Conservation (phyloP, 1,140 invertebrate species). For the Caerostris extrusa region DNA sequence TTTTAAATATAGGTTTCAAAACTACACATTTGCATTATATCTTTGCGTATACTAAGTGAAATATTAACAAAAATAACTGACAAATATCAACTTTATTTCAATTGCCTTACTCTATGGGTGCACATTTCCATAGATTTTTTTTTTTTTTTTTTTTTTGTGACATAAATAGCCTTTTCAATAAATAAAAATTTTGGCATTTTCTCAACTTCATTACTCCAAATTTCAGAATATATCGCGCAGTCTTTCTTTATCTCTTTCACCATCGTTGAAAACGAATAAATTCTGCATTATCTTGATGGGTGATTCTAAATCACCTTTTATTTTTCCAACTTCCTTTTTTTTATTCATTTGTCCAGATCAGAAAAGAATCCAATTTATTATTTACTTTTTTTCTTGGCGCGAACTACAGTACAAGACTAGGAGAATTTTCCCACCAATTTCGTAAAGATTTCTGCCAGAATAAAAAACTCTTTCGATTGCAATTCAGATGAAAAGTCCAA, state of each 20-base stretch:
- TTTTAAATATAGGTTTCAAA: too few species aligned
- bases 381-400: neutral
- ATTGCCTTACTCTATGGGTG: too few species aligned
- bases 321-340: neutral
- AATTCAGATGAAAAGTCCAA: neutral
- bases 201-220: conserved; percentile 1
- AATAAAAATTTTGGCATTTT: neutral
- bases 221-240: conserved; percentile 10
- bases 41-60: too few species aligned
- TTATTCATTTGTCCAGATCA: neutral
- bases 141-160: neutral
- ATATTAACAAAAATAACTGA: too few species aligned
- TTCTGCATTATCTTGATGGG: conserved; percentile 23
- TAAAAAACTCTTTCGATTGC: neutral
- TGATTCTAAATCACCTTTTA: conserved; percentile 22
- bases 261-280: conserved; percentile 6
- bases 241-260: neutral
- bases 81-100: neutral
- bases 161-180: conserved; percentile 1
- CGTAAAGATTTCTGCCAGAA: neutral
- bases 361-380: neutral
- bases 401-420: neutral
- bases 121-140: neutral
- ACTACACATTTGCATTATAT: too few species aligned
- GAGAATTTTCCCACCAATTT: conserved; percentile 19